Base-by-base conservation (phyloP, 1,140 invertebrate genomes). In the Oppia nitens region DNA sequence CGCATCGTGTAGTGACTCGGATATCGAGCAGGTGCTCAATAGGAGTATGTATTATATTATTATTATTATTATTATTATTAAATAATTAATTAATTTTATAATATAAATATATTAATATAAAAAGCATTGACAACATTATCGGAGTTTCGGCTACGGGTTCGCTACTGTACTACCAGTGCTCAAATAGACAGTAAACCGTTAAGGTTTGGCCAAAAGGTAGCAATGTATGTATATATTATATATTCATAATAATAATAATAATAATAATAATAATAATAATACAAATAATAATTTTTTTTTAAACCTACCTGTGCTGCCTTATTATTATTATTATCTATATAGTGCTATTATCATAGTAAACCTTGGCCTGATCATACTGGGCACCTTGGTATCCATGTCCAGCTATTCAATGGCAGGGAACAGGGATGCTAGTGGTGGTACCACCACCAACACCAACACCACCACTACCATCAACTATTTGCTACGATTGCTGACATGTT, bases 141-240 rank as follows among this genome's bases (percentile, higher is more conserved):
- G 32, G 32, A 40, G 6, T 17, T 40, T 9, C 6, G 32, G 17
- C 32, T 40, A 9, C 6, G 32, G 17, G 32, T 40, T 6, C 6
- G 17, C 6, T 40, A 40, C 32, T 40, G 32, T 17, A 9, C 32
- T 9, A 27, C 45, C 2, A 50, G 47, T 20, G 27, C 9, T 6
- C 23, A 27, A 26, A 24, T 26, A 9, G 28, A n/a, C 32, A 26
- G 25, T 23, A 20, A 20, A 17, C 55, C 53, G 1, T 4, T 57
- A 4, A 24, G 32, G 47, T 52, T 57, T 9, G 55, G 55, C 6
- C 45, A 57, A 26, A 57, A 57, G 28, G 23, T 57, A 1, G 28
- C 28, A 20, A 52, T 53, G 55, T 57, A 57, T 47, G 2, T 11
- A 17, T n/a, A n/a, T n/a, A n/a, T n/a, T n/a, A n/a, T n/a, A n/a